Conservation (phyloP, 2,797 vertebrate genomes). For the Caiman crocodilus region DNA sequence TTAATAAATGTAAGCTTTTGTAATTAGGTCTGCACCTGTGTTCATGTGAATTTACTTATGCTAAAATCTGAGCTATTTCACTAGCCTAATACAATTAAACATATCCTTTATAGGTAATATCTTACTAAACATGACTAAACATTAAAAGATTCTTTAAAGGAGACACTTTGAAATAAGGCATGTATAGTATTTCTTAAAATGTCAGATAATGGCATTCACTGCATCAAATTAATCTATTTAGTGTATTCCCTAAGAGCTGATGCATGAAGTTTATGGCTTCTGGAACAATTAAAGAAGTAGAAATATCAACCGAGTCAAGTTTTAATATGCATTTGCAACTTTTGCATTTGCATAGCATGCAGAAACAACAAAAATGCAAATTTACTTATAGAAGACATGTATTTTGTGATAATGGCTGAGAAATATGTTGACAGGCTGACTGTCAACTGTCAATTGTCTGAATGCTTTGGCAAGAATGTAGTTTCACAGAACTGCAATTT, state of each 20-base stretch:
- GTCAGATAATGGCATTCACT: background rate
- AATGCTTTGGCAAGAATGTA: background rate
- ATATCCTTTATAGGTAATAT: background rate
- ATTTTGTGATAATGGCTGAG: background rate
- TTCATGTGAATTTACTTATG: slow-evolving; percentile 23
- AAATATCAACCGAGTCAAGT: background rate
- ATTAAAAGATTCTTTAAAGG: background rate
- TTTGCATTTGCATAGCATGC: background rate
- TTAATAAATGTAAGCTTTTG: slow-evolving; percentile 4
- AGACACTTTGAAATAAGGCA: background rate
- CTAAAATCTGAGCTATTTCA: background rate
- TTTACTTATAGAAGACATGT: background rate
- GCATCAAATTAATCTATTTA: background rate
- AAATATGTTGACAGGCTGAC: background rate
- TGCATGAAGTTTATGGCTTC: background rate
- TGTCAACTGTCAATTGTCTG: background rate
- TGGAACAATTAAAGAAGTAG: slow-evolving; percentile 6
- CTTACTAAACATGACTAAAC: background rate
- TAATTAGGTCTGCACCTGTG: background rate
- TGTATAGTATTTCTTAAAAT: background rate
- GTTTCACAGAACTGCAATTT: background rate
- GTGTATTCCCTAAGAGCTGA: background rate
- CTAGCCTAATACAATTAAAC: slow-evolving; percentile 1
- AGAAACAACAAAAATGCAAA: background rate
- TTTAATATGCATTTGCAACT: background rate